Conservation (phyloP, 2,113 vertebrate species). For the Rhinolophus ferrumequinum region DNA sequence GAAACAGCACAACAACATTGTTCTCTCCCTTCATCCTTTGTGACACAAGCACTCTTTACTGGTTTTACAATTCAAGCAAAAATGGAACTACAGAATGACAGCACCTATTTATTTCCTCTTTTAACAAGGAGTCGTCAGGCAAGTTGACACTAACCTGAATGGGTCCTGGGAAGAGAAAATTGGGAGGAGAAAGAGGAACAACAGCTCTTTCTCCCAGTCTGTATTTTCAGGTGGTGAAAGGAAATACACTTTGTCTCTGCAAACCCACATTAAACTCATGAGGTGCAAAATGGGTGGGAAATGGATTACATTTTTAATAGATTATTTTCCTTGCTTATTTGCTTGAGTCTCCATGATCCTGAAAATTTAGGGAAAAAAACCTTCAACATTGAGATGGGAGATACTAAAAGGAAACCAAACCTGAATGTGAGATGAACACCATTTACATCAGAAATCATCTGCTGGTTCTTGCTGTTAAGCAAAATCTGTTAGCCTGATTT, state of each 20-base stretch:
- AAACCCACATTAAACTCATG: not conserved
- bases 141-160: not conserved
- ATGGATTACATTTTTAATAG: not conserved
- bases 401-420: not conserved
- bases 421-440: not conserved
- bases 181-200: not conserved
- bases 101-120: not conserved
- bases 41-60: not conserved
- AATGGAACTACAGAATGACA: not conserved
- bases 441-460: not conserved
- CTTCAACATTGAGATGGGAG: not conserved
- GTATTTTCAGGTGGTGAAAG: not conserved
- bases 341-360: not conserved
- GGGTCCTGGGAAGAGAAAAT: not conserved
- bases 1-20: not conserved
- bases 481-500: not conserved
- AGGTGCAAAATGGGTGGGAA: not conserved
- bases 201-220: not conserved
- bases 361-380: not conserved
- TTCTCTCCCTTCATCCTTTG: not conserved
- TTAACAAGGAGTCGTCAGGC: not conserved
- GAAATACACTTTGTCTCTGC: not conserved
- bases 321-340: constrained; percentile 11
- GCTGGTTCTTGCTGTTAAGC: not conserved
- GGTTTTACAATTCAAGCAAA: not conserved